Percentiles rank a stretch among this genome's conserved stretches.
These are phyloP conservation scores for Nomada fucata DNA, from an alignment of 2,888 invertebrate species.

Conservation along the genomic window DNA sequence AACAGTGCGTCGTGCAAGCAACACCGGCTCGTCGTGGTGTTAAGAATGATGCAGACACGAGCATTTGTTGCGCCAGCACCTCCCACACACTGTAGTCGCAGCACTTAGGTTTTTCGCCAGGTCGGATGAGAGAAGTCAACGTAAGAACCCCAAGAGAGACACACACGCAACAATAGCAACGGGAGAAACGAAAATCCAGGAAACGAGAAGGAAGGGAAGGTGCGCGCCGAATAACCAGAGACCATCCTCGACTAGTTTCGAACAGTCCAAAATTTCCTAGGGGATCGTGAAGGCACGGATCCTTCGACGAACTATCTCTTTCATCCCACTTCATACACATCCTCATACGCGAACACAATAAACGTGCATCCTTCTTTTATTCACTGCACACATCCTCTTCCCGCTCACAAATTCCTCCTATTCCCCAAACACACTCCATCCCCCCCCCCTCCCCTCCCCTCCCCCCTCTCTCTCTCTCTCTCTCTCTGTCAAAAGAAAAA, in stretches of 20 bases:
- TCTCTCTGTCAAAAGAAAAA: constrained; percentile 33
- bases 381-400: not conserved
- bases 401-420: not conserved
- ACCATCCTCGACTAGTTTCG: constrained; percentile 42
- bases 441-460: not conserved
- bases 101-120: constrained; percentile 64
- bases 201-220: constrained; percentile 33
- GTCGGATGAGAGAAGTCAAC: constrained; percentile 50
- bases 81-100: constrained; percentile 67
- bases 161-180: constrained; percentile 8
- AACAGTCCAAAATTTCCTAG: constrained; percentile 38
- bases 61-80: constrained; percentile 63
- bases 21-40: constrained; percentile 54
- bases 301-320: constrained; percentile 28
- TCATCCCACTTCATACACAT: not conserved
- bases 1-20: constrained; percentile 80
- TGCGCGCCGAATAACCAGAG: constrained; percentile 49
- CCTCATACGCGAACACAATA: constrained; percentile 3
- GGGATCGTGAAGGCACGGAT: constrained; percentile 3
- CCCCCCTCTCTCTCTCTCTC: not conserved
- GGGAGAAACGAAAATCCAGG: not conserved
- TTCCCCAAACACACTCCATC: not conserved
- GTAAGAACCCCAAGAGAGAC: constrained; percentile 17
- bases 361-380: constrained; percentile 20
- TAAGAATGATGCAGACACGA: constrained; percentile 54